These are phyloP conservation scores for Liparis tanakae DNA, from an alignment of 2,797 vertebrate genomes.

Conservation along the genomic window DNA sequence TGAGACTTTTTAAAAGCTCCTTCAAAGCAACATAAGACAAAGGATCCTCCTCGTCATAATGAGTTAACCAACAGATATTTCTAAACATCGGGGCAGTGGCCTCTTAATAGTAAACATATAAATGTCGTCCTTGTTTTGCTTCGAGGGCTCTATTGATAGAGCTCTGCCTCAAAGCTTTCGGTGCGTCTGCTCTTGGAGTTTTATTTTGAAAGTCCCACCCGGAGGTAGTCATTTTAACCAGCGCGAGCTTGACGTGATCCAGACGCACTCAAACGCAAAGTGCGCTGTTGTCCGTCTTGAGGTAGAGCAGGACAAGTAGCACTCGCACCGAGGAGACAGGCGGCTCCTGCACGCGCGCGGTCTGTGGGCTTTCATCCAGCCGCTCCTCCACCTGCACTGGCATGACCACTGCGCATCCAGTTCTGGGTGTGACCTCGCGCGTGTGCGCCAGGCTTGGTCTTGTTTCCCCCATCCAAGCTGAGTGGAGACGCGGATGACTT, in stretches of 20 bases:
- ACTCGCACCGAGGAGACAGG: neutral
- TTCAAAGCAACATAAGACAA: neutral
- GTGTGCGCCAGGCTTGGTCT: conserved; percentile 40
- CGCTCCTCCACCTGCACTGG: conserved; percentile 26
- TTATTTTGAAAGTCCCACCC: conserved; percentile 50
- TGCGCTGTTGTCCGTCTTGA: conserved; percentile 27
- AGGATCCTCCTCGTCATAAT: neutral
- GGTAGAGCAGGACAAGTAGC: neutral
- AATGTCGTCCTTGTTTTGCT: neutral
- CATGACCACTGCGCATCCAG: conserved; percentile 55
- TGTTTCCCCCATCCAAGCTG: conserved; percentile 5
- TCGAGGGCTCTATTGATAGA: neutral
- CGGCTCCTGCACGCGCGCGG: neutral
- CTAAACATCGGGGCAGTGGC: too few species aligned
- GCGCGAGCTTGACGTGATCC: fast-evolving
- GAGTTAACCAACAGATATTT: neutral
- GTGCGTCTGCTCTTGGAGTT: neutral
- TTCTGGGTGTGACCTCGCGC: conserved; percentile 69
- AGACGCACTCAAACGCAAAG: conserved; percentile 34
- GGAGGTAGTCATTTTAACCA: neutral
- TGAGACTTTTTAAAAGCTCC: neutral
- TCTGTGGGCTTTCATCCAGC: neutral
- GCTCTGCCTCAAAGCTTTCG: too few species aligned
- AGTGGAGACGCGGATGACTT: conserved; percentile 45
- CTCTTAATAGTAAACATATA: neutral